Evolutionary conservation across 2,888 invertebrate genomes (phyloP).

Genomic region (Stegana nigrithorax): DNA sequence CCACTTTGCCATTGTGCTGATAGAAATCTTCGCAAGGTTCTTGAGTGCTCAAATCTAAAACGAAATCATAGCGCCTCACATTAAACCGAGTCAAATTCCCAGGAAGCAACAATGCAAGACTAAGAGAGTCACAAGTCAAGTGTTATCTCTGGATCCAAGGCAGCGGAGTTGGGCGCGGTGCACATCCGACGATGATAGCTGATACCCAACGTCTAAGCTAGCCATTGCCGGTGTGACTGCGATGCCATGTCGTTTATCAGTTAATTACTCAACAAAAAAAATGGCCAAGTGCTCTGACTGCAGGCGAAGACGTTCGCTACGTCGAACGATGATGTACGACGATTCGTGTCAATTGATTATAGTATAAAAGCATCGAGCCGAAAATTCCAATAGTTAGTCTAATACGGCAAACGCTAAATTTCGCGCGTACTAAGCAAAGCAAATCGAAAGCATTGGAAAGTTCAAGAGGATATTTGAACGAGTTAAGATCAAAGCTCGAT

Average conservation of each 20-base stretch:
- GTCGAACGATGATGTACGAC: no score
- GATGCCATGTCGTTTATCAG: slow-evolving; percentile 38
- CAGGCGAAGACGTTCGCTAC: no score
- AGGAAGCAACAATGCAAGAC: neutral
- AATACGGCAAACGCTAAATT: slow-evolving; percentile 17
- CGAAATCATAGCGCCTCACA: neutral
- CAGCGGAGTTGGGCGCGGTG: neutral
- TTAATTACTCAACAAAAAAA: slow-evolving; percentile 35
- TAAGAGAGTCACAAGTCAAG: no score
- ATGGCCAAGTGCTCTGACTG: neutral
- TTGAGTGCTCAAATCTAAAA: no score
- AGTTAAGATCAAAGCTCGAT: neutral
- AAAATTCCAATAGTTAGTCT: slow-evolving; percentile 46
- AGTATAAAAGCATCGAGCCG: slow-evolving; percentile 49
- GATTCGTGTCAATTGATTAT: neutral
- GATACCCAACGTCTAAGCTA: neutral
- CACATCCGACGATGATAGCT: neutral
- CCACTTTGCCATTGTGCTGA: neutral
- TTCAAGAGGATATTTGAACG: slow-evolving; percentile 14
- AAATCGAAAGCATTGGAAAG: no score
- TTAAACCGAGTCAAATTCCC: neutral
- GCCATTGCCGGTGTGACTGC: neutral
- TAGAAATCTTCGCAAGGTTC: neutral
- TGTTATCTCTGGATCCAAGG: no score
- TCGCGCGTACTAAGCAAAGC: neutral